These are phyloP conservation scores for Drosophila varians DNA, from an alignment of 1,140 invertebrate species.

Conservation along the genomic window DNA sequence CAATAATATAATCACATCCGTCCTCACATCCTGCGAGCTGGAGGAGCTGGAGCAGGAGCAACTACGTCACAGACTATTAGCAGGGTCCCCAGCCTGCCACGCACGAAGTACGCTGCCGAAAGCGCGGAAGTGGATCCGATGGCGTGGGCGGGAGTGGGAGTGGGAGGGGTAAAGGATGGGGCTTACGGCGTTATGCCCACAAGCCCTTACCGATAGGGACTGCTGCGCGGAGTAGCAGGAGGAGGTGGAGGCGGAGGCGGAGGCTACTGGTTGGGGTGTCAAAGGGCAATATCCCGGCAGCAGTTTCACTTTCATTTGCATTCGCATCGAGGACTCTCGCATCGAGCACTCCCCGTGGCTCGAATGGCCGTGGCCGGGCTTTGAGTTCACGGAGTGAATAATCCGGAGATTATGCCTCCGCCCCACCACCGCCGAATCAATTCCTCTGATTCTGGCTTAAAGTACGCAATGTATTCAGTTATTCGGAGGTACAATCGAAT, in stretches of 20 bases:
- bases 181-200: background rate
- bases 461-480: constrained; percentile 3
- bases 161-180: background rate
- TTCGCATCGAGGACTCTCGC: constrained; percentile 20
- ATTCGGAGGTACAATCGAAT: background rate
- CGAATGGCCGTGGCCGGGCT: constrained; percentile 21
- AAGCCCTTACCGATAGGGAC: too few species aligned
- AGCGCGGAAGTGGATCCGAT: background rate
- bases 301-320: constrained; percentile 58
- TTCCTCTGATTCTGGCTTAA: constrained; percentile 26
- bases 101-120: constrained; percentile 16
- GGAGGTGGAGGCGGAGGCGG: background rate
- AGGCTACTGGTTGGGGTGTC: background rate
- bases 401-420: constrained; percentile 28
- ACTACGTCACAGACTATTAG: constrained; percentile 44
- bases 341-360: constrained; percentile 22
- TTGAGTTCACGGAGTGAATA: constrained; percentile 18
- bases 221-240: too few species aligned
- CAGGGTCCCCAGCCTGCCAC: constrained; percentile 29
- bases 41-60: background rate
- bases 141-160: background rate
- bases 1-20: too few species aligned
- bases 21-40: too few species aligned
- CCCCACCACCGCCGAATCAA: constrained; percentile 16
- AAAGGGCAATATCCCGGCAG: constrained; percentile 2